phyloP scores from a whole-genome alignment of 2,797 vertebrate species.

The Uromys caudimaculatus region DNA sequence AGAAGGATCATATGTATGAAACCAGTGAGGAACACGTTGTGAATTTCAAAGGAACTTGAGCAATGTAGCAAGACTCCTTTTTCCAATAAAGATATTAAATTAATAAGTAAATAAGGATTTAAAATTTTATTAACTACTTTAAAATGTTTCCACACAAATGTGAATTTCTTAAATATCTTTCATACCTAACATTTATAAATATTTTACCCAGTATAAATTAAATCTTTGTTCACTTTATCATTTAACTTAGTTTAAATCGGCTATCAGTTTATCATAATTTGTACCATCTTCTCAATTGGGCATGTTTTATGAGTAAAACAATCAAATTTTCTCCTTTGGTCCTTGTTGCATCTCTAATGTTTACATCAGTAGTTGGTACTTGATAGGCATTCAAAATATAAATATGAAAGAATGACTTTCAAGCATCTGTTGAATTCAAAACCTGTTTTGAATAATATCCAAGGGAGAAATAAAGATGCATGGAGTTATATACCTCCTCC shows the following conservation, averaged over 20 bases:
- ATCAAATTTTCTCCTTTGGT: neutral
- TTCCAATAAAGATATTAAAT: neutral
- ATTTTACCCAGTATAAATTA: neutral
- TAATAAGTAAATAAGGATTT: neutral
- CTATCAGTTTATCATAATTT: neutral
- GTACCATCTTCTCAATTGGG: neutral
- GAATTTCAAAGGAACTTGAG: neutral
- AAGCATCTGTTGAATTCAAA: neutral
- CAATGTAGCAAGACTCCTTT: too few species aligned
- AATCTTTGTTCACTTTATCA: neutral
- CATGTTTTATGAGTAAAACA: neutral
- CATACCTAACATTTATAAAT: neutral
- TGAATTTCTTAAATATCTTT: neutral
- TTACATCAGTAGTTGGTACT: neutral
- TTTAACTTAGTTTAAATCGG: neutral
- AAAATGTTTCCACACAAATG: neutral
- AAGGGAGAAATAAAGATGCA: neutral
- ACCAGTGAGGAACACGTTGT: neutral
- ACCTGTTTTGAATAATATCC: neutral
- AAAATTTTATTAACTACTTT: neutral
- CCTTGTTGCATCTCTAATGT: neutral
- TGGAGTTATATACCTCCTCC: neutral
- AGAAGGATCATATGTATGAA: neutral
- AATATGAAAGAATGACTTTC: neutral
- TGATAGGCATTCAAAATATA: neutral